phyloP scores from a whole-genome alignment of 2,888 invertebrate genomes.

The Coleophora deauratella region DNA sequence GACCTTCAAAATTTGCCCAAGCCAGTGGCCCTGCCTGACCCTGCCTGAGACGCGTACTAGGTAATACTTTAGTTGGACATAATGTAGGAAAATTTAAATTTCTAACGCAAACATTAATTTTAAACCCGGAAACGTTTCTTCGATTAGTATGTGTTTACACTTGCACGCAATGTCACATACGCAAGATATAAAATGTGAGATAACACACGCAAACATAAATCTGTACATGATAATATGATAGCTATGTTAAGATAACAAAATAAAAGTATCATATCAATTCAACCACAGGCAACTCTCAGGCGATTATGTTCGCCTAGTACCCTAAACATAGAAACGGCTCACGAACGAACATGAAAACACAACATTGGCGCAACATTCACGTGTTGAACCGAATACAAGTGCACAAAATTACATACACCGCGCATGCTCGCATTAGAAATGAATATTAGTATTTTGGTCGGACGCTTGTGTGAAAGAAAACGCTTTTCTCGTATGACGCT shows the following conservation, averaged over 20 bases:
- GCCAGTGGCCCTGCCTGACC: too few relatives aligned
- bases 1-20: constrained; percentile 36
- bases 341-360: constrained; percentile 55
- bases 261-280: constrained; percentile 23
- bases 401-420: constrained; percentile 35
- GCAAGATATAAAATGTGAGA: constrained; percentile 22
- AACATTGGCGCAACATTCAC: constrained; percentile 46
- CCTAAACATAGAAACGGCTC: constrained; percentile 56
- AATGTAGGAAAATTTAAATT: too few relatives aligned
- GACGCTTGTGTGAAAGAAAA: constrained; percentile 55
- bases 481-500: constrained; percentile 43
- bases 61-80: too few relatives aligned
- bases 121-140: too few relatives aligned
- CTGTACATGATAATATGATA: constrained; percentile 14
- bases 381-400: constrained; percentile 49
- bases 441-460: constrained; percentile 23
- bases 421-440: constrained; percentile 34
- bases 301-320: constrained; percentile 47
- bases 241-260: too few relatives aligned
- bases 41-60: too few relatives aligned
- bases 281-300: constrained; percentile 22
- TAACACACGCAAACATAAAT: constrained; percentile 38
- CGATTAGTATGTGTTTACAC: neutral
- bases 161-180: constrained; percentile 3
- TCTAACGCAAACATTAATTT: too few relatives aligned